These are phyloP conservation scores for Merodon equestris DNA, from an alignment of 2,888 invertebrate species.

Conservation along the genomic window DNA sequence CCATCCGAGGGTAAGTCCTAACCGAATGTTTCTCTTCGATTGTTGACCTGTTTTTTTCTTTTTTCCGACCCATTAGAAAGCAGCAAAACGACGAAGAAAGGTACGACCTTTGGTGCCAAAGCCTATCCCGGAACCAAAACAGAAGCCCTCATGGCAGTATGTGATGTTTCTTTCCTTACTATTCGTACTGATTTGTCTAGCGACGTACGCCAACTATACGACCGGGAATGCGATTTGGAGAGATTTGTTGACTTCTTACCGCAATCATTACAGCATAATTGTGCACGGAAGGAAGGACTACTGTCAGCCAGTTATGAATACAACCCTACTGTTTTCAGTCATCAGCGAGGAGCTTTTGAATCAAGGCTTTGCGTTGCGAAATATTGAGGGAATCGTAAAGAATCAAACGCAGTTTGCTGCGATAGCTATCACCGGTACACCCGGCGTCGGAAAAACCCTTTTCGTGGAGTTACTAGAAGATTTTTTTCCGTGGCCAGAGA, in stretches of 20 bases:
- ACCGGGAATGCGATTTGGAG: constrained; percentile 13
- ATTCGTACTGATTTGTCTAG: background rate
- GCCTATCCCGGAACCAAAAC: background rate
- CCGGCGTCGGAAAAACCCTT: constrained; percentile 76
- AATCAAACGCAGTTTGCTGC: constrained; percentile 70
- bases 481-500: constrained; percentile 76
- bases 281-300: constrained; percentile 74
- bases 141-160: background rate
- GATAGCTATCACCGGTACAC: constrained; percentile 73
- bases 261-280: constrained; percentile 73
- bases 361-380: constrained; percentile 68
- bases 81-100: constrained; percentile 41
- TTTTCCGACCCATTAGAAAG: constrained; percentile 27
- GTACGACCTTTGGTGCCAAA: constrained; percentile 35
- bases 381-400: constrained; percentile 71
- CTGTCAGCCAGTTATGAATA: constrained; percentile 70
- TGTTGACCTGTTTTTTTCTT: too few relatives aligned
- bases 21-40: background rate
- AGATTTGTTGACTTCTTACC: constrained; percentile 68
- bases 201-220: constrained; percentile 6
- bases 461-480: constrained; percentile 71
- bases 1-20: constrained; percentile 25
- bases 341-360: constrained; percentile 52
- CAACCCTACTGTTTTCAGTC: constrained; percentile 64
- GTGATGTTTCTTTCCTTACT: too few relatives aligned